Base-by-base conservation (phyloP, 2,113 vertebrate species). In the Microcebus tavaratra region DNA sequence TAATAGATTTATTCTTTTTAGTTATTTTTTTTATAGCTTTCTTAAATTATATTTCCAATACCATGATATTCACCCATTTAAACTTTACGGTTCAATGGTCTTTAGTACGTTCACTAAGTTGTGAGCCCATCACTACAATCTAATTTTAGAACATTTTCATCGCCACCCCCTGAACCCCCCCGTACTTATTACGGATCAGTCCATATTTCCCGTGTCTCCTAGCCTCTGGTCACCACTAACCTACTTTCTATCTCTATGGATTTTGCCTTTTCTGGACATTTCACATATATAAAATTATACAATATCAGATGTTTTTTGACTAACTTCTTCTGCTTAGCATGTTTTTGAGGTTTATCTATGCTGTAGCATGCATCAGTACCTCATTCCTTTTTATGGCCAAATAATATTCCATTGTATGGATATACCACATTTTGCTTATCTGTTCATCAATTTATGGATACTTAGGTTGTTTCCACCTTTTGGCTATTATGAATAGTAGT, bases 121-220 rank as follows among this genome's bases (percentile, higher is more conserved):
- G 1, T 36, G 27, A 29, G 45, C 10, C 4, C 15, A 31, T 73
- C 20, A 27, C 13, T 39, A 57, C 9, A 25, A 14, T 67, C 79
- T 83, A 50, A n/a, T 78, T 59, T 72, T 48, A 57, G 48, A 68
- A 36, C 29, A 21, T 70, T 65, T 55, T 57, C 18, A 15, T 70
- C 27, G 8, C 5, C 5, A 13, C 0, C 4, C 23, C 8, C 12
- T 1, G 53, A 53, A 29, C 11, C 25, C 15, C 50, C 50, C 23
- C 36, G 34, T 11, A 12, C 42, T n/a, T 31, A 3, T 48, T 50
- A 13, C 50, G 4, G 5, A 0, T 73, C 53, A 36, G 39, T 25
- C 8, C 0, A 0, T 25, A 36, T 34, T 59, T 34, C 50, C 23
- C 4, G 8, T 59, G n/a, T n/a, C 39, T 23, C 18, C 21, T 42